Percentiles rank a stretch among this genome's conserved stretches.
Conservation (phyloP, 1,140 invertebrate genomes). For the Papilio polytes region DNA sequence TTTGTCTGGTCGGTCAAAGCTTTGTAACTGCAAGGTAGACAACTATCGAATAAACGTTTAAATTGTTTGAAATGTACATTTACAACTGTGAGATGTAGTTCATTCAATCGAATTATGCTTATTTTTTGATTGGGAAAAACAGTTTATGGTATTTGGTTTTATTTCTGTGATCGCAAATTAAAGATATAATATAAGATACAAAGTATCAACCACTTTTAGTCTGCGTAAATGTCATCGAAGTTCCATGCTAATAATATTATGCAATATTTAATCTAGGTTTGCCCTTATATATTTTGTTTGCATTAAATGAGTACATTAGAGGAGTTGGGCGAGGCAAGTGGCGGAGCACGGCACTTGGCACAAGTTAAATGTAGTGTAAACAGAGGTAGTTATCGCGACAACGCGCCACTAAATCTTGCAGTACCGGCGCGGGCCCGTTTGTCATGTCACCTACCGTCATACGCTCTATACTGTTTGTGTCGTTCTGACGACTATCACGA, state of each 20-base stretch:
- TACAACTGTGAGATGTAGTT: background rate
- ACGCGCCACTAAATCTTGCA: slow-evolving; percentile 68
- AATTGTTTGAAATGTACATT: background rate
- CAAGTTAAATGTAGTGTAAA: slow-evolving; percentile 82
- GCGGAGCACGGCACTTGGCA: slow-evolving; percentile 56
- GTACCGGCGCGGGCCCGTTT: slow-evolving; percentile 58
- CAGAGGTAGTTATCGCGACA: slow-evolving; percentile 73
- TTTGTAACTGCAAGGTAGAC: slow-evolving; percentile 67
- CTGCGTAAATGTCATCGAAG: background rate
- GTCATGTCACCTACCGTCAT: slow-evolving; percentile 63
- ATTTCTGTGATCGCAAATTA: too few relatives aligned
- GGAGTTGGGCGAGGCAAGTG: slow-evolving; percentile 22
- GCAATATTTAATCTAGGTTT: background rate
- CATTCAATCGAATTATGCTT: background rate
- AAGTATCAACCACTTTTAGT: background rate
- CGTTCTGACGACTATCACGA: slow-evolving; percentile 50
- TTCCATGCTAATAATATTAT: background rate
- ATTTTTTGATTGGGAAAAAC: background rate
- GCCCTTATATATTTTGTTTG: background rate
- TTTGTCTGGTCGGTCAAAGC: slow-evolving; percentile 72
- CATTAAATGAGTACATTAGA: background rate
- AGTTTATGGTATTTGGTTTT: too few relatives aligned
- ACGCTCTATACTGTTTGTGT: slow-evolving; percentile 45
- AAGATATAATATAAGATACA: background rate
- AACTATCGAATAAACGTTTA: slow-evolving; percentile 62